A percentile compares a stretch with the other conserved stretches of the same genome.
Conservation (phyloP, 1,140 invertebrate genomes). For the Tetraneura akinire region DNA sequence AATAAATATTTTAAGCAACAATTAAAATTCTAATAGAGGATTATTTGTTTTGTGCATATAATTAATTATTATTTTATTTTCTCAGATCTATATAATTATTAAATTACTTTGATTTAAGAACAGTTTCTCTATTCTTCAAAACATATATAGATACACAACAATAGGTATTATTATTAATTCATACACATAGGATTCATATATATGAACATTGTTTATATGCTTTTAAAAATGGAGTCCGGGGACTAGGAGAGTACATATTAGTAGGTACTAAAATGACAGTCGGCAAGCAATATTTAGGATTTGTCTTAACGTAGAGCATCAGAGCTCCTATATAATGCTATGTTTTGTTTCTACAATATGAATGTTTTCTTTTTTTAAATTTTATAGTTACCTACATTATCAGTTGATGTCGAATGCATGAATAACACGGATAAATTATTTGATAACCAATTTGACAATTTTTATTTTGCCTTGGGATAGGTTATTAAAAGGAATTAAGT, state of each 20-base stretch:
- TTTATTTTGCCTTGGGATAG: conserved; percentile 10
- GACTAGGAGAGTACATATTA: background rate
- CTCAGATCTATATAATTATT: conserved; percentile 38
- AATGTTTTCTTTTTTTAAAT: conserved; percentile 19
- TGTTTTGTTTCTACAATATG: conserved; percentile 28
- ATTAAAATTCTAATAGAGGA: conserved; percentile 46
- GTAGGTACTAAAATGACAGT: conserved; percentile 14
- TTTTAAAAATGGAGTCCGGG: conserved; percentile 10
- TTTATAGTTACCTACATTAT: conserved; percentile 13
- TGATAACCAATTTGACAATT: conserved; percentile 42
- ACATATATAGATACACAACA: background rate
- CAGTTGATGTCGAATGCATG: conserved; percentile 25
- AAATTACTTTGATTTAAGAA: conserved; percentile 39
- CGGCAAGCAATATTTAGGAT: conserved; percentile 25
- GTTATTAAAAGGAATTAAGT: conserved; percentile 35
- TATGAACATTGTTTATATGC: background rate
- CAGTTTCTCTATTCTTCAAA: background rate
- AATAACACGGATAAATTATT: conserved; percentile 45
- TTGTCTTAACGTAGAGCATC: background rate
- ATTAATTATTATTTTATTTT: conserved; percentile 23
- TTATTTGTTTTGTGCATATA: conserved; percentile 39
- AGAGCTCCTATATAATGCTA: conserved; percentile 9
- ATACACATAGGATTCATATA: background rate
- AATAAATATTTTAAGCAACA: conserved; percentile 48
- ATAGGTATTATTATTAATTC: background rate